Percentiles rank a stretch among this genome's conserved stretches.
Evolutionary conservation across 2,113 vertebrate genomes (phyloP).

Genomic region (Narcine bancroftii): DNA sequence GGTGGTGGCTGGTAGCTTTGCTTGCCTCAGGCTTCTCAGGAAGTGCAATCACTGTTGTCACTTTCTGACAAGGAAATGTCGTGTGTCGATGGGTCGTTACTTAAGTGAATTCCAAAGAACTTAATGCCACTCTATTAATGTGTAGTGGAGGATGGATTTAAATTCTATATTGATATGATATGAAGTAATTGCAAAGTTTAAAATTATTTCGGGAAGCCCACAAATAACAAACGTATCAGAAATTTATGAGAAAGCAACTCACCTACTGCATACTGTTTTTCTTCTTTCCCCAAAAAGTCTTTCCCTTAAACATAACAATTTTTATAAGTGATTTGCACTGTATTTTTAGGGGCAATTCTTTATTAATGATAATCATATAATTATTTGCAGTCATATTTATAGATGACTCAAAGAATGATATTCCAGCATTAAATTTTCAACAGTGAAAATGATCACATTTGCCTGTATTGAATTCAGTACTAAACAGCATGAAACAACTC

Average conservation of each 20-base stretch:
- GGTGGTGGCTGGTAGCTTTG: too few relatives aligned
- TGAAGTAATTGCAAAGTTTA: neutral
- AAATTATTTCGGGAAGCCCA: neutral
- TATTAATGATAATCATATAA: neutral
- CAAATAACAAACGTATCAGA: neutral
- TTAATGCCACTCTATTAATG: too few relatives aligned
- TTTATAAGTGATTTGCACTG: neutral
- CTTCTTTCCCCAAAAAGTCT: conserved; percentile 64
- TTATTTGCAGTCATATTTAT: neutral
- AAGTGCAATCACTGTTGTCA: too few relatives aligned
- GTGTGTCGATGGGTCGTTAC: too few relatives aligned
- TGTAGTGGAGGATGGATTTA: too few relatives aligned
- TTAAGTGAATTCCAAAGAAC: too few relatives aligned
- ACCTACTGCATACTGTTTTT: conserved; percentile 74
- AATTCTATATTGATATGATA: neutral
- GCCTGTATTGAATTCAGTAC: neutral
- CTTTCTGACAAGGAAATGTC: too few relatives aligned
- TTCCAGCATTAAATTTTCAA: neutral
- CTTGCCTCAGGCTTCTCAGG: too few relatives aligned
- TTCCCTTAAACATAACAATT: conserved; percentile 52
- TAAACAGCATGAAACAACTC: neutral
- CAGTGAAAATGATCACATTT: neutral
- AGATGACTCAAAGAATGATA: neutral
- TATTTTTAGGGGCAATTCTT: neutral
- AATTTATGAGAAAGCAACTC: conserved; percentile 49